Evolutionary conservation across 2,113 vertebrate genomes (phyloP).

Genomic region (Trogon surrucura): DNA sequence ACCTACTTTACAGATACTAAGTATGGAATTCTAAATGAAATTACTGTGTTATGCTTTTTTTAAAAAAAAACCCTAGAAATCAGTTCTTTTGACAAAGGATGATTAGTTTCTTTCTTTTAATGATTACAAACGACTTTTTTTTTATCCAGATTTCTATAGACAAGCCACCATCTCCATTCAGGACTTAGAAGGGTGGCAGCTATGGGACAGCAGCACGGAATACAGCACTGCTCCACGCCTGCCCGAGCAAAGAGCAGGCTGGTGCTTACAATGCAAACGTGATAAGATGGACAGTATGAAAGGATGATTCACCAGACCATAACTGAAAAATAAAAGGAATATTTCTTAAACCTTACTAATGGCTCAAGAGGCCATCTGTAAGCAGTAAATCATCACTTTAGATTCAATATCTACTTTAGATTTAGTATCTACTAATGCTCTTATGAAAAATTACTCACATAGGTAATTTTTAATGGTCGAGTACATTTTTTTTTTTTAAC

Average conservation of each 20-base stretch:
- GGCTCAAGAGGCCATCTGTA: background rate
- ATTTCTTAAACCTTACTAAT: background rate
- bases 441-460: background rate
- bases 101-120: background rate
- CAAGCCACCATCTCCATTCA: background rate
- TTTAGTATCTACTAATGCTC: background rate
- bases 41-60: background rate
- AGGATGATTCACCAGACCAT: background rate
- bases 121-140: background rate
- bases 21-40: background rate
- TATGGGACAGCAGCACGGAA: background rate
- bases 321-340: background rate
- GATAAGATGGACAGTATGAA: background rate
- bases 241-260: background rate
- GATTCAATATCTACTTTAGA: background rate
- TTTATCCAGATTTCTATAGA: background rate
- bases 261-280: background rate
- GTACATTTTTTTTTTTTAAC: background rate
- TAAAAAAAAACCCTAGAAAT: background rate
- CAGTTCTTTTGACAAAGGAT: background rate
- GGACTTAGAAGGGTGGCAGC: background rate
- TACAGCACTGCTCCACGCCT: background rate
- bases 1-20: background rate
- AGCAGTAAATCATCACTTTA: background rate
- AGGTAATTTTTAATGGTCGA: background rate